Evolutionary conservation across 1,140 invertebrate genomes (phyloP).

Genomic region (Ostrea edulis): DNA sequence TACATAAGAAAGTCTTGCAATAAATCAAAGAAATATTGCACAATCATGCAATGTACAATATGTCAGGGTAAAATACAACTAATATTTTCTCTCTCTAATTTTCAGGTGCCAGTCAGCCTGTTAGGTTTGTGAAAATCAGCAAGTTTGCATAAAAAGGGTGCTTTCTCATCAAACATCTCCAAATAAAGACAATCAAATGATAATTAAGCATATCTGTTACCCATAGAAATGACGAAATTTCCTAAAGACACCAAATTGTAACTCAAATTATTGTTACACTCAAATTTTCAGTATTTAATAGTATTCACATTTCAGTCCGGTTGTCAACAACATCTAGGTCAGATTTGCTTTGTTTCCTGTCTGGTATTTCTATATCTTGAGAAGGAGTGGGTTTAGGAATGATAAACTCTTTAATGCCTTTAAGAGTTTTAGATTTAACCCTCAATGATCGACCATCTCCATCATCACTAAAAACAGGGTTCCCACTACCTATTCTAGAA

Average conservation of each 20-base stretch:
- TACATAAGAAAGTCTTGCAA: not conserved
- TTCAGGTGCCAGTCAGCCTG: not conserved
- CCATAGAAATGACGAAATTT: too few relatives aligned
- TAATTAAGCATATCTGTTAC: too few relatives aligned
- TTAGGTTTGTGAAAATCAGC: not conserved
- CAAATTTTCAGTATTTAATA: not conserved
- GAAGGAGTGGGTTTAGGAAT: not conserved
- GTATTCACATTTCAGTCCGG: not conserved
- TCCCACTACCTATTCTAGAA: not conserved
- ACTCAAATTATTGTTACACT: not conserved
- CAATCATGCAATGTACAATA: slow-evolving; percentile 16
- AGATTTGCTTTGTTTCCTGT: not conserved
- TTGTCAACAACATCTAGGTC: not conserved
- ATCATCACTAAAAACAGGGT: not conserved
- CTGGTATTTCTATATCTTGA: not conserved
- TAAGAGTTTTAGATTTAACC: not conserved
- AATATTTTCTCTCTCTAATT: not conserved
- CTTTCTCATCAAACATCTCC: not conserved
- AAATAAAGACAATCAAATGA: not conserved
- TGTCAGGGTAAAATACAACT: not conserved
- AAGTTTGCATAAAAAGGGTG: not conserved
- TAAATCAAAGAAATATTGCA: not conserved
- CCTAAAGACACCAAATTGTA: not conserved
- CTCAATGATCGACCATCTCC: not conserved
- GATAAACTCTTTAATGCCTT: not conserved